These are phyloP conservation scores for Pachypeltis micranthus DNA, from an alignment of 1,140 invertebrate genomes.

Conservation along the genomic window DNA sequence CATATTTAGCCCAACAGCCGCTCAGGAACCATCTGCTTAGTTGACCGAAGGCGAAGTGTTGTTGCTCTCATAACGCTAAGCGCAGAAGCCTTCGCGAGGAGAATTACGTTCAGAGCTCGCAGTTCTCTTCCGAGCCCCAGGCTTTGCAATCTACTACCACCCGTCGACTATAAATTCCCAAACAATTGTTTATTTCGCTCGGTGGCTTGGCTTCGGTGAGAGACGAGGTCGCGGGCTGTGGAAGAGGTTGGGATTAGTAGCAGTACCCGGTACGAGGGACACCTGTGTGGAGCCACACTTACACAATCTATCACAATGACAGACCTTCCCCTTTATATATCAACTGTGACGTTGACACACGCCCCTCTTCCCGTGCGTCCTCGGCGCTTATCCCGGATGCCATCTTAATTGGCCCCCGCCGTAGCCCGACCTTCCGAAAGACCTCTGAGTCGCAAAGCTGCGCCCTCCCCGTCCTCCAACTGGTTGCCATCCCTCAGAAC, in stretches of 20 bases:
- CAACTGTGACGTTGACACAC: slow-evolving; percentile 16
- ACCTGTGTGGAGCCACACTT: slow-evolving; percentile 15
- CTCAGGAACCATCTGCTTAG: background rate
- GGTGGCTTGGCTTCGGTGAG: background rate
- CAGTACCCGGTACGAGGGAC: slow-evolving; percentile 12
- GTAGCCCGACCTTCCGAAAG: background rate
- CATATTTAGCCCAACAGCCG: background rate
- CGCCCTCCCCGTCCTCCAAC: background rate
- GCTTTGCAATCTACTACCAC: background rate
- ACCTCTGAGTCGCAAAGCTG: background rate
- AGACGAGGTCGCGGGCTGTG: background rate
- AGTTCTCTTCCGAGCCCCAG: background rate
- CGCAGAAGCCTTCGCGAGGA: background rate
- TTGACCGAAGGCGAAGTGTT: background rate
- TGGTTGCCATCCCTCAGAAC: background rate
- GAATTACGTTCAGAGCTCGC: background rate
- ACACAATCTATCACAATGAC: slow-evolving; percentile 16
- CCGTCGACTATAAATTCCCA: slow-evolving; percentile 11
- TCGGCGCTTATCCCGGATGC: slow-evolving; percentile 6
- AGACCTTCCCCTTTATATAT: slow-evolving; percentile 16
- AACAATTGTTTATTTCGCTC: slow-evolving; percentile 14
- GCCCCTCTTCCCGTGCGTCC: background rate
- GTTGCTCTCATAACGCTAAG: background rate
- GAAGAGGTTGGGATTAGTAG: slow-evolving; percentile 8
- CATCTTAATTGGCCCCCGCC: slow-evolving; percentile 13